phyloP scores from a whole-genome alignment of 2,113 vertebrate genomes.

The Hyaena hyaena region DNA sequence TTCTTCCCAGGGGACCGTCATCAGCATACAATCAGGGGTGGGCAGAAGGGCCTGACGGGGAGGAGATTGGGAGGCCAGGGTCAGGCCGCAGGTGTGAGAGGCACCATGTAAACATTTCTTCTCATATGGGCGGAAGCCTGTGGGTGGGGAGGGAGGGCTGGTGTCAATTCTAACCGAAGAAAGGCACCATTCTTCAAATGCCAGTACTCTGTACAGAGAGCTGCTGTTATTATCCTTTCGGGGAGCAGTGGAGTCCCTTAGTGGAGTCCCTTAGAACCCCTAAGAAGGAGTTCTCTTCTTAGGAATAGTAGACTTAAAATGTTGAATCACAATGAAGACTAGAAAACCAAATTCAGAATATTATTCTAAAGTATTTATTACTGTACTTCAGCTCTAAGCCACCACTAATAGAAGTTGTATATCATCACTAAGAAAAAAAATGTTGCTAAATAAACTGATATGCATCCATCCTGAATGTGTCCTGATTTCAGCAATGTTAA shows the following conservation, averaged over 20 bases:
- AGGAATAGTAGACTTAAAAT: constrained; percentile 15
- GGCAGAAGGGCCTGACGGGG: neutral
- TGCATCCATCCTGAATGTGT: neutral
- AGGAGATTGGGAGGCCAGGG: neutral
- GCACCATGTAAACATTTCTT: neutral
- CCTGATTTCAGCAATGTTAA: neutral
- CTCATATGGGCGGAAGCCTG: neutral
- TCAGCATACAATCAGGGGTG: neutral
- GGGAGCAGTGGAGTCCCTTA: neutral
- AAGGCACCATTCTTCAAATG: neutral
- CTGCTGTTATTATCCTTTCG: neutral
- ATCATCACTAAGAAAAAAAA: neutral
- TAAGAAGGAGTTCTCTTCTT: constrained; percentile 49
- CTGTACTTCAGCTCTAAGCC: neutral
- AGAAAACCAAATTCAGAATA: neutral
- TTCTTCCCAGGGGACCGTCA: neutral
- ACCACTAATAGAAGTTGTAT: neutral
- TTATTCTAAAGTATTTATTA: neutral
- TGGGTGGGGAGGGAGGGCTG: neutral
- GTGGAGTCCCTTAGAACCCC: neutral
- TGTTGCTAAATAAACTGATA: neutral
- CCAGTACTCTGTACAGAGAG: neutral
- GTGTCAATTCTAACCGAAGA: neutral
- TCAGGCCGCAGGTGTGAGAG: neutral
- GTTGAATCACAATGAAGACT: neutral